A percentile compares a stretch with the other conserved stretches of the same genome.
These are phyloP conservation scores for Hydropotes inermis DNA, from an alignment of 2,113 vertebrate genomes.

Conservation along the genomic window DNA sequence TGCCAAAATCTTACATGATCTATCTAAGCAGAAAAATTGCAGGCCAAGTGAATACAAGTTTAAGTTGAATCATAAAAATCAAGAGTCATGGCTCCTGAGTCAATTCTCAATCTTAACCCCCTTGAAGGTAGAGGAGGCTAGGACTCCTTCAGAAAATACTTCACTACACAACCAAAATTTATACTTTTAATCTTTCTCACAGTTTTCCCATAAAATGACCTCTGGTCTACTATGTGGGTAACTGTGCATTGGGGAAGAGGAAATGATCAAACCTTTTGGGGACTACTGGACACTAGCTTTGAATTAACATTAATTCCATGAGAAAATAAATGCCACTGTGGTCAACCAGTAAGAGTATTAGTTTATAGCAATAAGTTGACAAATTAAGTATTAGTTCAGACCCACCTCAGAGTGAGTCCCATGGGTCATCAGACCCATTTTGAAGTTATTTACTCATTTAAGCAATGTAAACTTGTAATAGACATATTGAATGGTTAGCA, in stretches of 20 bases:
- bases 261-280: background rate
- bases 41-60: fast-evolving
- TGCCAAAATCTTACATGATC: background rate
- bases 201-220: background rate
- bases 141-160: background rate
- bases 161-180: background rate
- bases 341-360: background rate
- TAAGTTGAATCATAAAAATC: background rate
- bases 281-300: background rate
- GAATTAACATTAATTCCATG: background rate
- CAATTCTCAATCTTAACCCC: background rate
- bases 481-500: background rate
- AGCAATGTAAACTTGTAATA: background rate
- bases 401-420: background rate
- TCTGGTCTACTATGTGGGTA: background rate
- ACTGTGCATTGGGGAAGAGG: background rate
- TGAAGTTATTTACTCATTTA: background rate
- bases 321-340: background rate
- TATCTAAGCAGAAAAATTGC: background rate
- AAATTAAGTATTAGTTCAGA: background rate
- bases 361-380: background rate
- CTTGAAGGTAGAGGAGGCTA: background rate
- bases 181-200: background rate
- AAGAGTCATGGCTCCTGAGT: background rate
- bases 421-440: background rate